Percentiles rank a stretch among this genome's conserved stretches.
These are phyloP conservation scores for Corythornis cristatus DNA, from an alignment of 2,113 vertebrate genomes.

Conservation along the genomic window DNA sequence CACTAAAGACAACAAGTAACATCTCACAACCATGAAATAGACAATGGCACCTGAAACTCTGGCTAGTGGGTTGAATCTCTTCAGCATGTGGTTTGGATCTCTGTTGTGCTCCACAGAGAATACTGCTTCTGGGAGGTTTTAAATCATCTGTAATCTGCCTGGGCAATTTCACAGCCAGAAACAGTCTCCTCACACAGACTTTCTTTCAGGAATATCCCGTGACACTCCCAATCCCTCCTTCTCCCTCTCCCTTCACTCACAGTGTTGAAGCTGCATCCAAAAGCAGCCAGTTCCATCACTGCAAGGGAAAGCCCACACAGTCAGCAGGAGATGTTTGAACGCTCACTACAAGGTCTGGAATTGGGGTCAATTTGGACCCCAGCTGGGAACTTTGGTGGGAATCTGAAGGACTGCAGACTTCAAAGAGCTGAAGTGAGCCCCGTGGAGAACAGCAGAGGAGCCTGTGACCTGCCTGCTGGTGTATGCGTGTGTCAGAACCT, in stretches of 20 bases:
- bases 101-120: background rate
- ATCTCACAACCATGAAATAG: background rate
- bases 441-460: background rate
- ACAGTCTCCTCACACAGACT: background rate
- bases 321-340: background rate
- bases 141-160: background rate
- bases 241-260: background rate
- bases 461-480: background rate
- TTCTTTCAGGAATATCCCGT: background rate
- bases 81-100: background rate
- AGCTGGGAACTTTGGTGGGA: background rate
- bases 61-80: background rate
- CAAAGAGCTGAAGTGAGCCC: background rate
- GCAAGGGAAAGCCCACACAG: background rate
- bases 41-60: background rate
- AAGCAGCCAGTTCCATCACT: background rate
- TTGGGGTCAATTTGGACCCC: fast-evolving
- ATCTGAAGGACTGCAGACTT: background rate
- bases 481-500: background rate
- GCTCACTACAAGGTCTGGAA: background rate
- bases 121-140: background rate
- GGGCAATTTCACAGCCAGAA: background rate
- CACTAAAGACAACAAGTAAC: background rate
- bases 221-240: background rate
- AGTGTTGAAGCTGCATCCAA: background rate